Percentiles rank a stretch among this genome's conserved stretches.
These are phyloP conservation scores for Tachina grossa DNA, from an alignment of 2,888 invertebrate genomes.

Conservation along the genomic window DNA sequence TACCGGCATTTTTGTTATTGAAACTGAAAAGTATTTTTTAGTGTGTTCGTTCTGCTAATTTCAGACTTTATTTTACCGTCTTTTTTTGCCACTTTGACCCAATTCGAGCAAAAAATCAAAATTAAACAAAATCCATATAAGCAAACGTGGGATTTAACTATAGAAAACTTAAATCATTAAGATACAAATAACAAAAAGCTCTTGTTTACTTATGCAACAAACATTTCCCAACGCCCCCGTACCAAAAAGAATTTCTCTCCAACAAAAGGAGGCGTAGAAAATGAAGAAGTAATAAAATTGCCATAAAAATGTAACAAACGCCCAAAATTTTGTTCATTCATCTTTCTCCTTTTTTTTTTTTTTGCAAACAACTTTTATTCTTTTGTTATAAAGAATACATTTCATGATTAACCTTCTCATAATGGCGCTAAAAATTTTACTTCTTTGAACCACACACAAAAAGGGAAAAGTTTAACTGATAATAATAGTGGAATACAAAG, in stretches of 20 bases:
- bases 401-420: conserved; percentile 78
- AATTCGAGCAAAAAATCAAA: too few species aligned
- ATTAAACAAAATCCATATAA: neutral
- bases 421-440: conserved; percentile 67
- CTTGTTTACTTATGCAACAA: conserved; percentile 12
- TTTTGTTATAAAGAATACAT: conserved; percentile 49
- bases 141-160: conserved; percentile 1
- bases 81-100: neutral
- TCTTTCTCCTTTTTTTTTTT: conserved; percentile 1
- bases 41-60: too few species aligned
- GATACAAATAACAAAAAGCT: conserved; percentile 4
- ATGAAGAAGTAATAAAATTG: conserved; percentile 63
- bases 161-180: conserved; percentile 29
- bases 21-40: too few species aligned
- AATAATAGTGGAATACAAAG: conserved; percentile 71
- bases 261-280: conserved; percentile 54
- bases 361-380: conserved; percentile 29
- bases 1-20: too few species aligned
- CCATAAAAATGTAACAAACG: conserved; percentile 73
- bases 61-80: too few species aligned
- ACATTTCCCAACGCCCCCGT: conserved; percentile 38
- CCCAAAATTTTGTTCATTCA: conserved; percentile 76
- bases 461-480: conserved; percentile 42
- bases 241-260: neutral
- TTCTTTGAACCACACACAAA: conserved; percentile 41